Base-by-base conservation (phyloP, 92 coral and sea anemone species). In the Ricordea florida region DNA sequence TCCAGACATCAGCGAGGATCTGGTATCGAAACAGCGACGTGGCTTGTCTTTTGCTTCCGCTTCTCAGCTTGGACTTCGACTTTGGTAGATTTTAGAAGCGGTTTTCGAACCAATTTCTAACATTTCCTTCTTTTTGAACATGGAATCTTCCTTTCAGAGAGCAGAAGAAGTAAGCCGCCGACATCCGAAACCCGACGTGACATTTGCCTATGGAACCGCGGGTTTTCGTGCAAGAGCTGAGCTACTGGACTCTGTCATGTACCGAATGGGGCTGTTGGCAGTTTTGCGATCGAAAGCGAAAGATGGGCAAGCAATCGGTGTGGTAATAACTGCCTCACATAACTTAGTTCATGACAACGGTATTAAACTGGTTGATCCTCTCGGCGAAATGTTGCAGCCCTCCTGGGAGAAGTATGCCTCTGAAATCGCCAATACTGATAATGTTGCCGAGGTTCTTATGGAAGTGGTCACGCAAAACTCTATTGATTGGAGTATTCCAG, bases 311-410 rank as follows among this genome's bases (percentile, higher is more conserved):
- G 92, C 81, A 0, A 92, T 96, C 36, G 99, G 99, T 3, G 91
- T 86, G 1, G 94, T 96, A 49, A 85, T 96, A 25, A 96, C 99
- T n/a, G 99, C 99, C 20, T 96, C 99, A 32, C 99, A 96, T 52
- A 96, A 96, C 61, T 96, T 97, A 0, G 93, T 89, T 20, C 88
- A 92, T 10, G 99, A 96, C 51, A 96, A 96, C 53, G 99, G 99
- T 7, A 97, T 96, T 33, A 96, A 96, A 58, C 89, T 96, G 10
- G 94, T 96, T 2, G 99, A 96, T 80, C 99, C 99, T 0, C 62
- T 92, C 34, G 99, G 99, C 9, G 99, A 96, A 62, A 96, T 96
- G 99, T 72, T 96, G 37, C 86, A 86, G 44, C 93, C 85, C 18
- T 93, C 92, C 5, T 96, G 99, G 99, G 99, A 96, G 68, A 88